A percentile compares a stretch with the other conserved stretches of the same genome.
phyloP scores from a whole-genome alignment of 2,797 vertebrate species.

The Amphiprion clarkii region DNA sequence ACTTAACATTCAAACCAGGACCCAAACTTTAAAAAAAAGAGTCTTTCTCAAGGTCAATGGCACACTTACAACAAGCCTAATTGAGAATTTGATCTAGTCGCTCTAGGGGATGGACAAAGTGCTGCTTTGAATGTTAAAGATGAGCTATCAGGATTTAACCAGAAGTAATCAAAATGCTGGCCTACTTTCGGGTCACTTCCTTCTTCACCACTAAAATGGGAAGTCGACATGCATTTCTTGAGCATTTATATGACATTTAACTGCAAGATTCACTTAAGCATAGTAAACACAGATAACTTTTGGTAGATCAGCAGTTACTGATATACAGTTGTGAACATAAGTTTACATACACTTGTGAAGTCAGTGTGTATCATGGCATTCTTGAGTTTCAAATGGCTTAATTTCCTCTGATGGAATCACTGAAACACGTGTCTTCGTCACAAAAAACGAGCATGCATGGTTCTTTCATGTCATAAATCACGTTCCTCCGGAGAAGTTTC shows the following conservation, averaged over 20 bases:
- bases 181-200: slow-evolving; percentile 69
- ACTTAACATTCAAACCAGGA: slow-evolving; percentile 77
- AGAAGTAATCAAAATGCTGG: slow-evolving; percentile 75
- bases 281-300: no score
- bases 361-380: no score
- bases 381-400: no score
- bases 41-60: slow-evolving; percentile 76
- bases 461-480: no score
- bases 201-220: slow-evolving; percentile 44
- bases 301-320: no score
- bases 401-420: no score
- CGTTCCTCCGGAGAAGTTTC: no score
- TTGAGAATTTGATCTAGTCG: slow-evolving; percentile 82
- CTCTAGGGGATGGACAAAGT: slow-evolving; percentile 71
- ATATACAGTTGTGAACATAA: no score
- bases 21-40: slow-evolving; percentile 43
- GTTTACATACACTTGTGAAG: no score
- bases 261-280: not conserved
- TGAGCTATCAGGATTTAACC: slow-evolving; percentile 76
- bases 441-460: no score
- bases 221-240: slow-evolving; percentile 21
- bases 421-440: no score
- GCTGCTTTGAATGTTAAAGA: slow-evolving; percentile 80
- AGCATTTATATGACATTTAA: slow-evolving; percentile 48
- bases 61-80: slow-evolving; percentile 78